These are phyloP conservation scores for Drosophila miranda DNA, from an alignment of 1,140 invertebrate genomes.

Conservation along the genomic window DNA sequence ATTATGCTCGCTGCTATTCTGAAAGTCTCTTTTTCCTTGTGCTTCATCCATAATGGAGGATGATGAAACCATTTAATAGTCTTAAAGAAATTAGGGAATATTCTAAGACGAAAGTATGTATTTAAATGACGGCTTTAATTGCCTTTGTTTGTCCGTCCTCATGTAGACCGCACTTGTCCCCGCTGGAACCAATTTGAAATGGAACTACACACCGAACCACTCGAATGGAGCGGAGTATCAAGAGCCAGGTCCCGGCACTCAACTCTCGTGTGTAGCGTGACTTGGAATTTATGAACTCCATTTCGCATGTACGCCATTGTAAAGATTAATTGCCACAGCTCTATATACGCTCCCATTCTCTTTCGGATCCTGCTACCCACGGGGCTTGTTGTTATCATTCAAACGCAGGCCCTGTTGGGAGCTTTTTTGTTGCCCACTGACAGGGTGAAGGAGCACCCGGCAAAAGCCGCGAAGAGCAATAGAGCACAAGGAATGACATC, in stretches of 20 bases:
- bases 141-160: neutral
- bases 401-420: conserved; percentile 68
- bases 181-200: conserved; percentile 46
- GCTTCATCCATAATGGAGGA: neutral
- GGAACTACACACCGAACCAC: conserved; percentile 19
- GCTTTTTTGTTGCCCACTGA: conserved; percentile 43
- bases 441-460: conserved; percentile 20
- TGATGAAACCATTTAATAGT: conserved; percentile 25
- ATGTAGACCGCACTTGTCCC: conserved; percentile 15
- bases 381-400: conserved; percentile 72
- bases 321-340: conserved; percentile 75
- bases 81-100: too few species aligned
- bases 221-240: conserved; percentile 13
- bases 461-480: conserved; percentile 12
- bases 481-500: conserved; percentile 51
- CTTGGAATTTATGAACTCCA: conserved; percentile 78
- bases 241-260: conserved; percentile 21
- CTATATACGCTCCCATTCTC: conserved; percentile 14
- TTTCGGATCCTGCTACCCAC: conserved; percentile 36
- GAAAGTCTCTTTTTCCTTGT: neutral
- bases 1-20: conserved; percentile 52
- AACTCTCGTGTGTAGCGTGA: conserved; percentile 54
- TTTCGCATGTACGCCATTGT: conserved; percentile 75
- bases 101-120: too few species aligned
- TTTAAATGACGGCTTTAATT: neutral